Evolutionary conservation across 1,140 invertebrate genomes (phyloP), one percentile per base, ranked within the genome.

Genomic region (Medauroidea extradentata): DNA sequence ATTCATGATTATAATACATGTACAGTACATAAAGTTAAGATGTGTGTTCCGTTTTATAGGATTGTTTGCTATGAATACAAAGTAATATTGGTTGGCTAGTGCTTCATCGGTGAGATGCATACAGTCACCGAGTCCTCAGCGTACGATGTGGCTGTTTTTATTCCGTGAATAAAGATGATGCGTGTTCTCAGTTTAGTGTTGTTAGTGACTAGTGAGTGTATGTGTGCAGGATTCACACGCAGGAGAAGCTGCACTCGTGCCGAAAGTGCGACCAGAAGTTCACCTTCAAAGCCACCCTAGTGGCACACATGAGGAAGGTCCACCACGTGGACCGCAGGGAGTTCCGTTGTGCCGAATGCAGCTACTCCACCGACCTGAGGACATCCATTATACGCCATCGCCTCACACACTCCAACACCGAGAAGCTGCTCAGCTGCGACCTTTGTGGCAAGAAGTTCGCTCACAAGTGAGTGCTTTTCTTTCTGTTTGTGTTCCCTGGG

Each of bases 221-320:
- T n/a, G n/a, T n/a, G n/a, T 34, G 5, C 29, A 77, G 85, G 21
- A 78, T 80, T 25, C 89, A 90, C 66, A 91, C 88, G 0, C 83
- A 87, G 18, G 93, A 95, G 68, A 85, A 88, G 61, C 89, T 89
- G 0, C 91, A 82, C 61, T 68, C 79, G 18, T 91, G 88, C 60
- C 57, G 67, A 0, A 72, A 75, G 0, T 91, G 88, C 67, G 67
- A 66, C 0, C 69, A 76, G 0, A 79, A 81, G 38, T 95, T 94
- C 69, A 83, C 18, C 9, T 29, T 44, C 49, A 25, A 25, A 16
- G 53, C 38, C 21, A 52, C 46, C 57, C 8, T 42, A 25, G 70
- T 77, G 24, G 78, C 78, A 52, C 85, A 86, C 65, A 65, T 76
- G 2, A 78, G 73, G 54, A 77, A 65, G 14, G 71, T 74, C 34